phyloP scores from a whole-genome alignment of 2,888 invertebrate genomes.

The Baronia brevicornis region DNA sequence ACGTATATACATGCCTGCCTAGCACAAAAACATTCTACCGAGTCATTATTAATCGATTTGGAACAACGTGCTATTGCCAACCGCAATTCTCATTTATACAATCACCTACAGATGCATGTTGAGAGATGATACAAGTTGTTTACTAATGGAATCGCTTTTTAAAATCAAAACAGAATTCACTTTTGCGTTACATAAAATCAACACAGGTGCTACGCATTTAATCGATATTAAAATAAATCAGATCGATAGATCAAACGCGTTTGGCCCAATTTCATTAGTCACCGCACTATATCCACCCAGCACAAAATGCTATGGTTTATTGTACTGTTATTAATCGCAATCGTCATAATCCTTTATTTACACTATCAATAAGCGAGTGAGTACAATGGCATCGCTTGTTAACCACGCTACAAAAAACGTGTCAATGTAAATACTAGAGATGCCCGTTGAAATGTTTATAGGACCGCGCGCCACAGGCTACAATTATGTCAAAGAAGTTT shows the following conservation, averaged over 20 bases:
- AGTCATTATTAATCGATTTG: slow-evolving; percentile 28
- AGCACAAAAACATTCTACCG: slow-evolving; percentile 27
- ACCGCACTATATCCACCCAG: slow-evolving; percentile 1
- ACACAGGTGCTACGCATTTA: slow-evolving; percentile 13
- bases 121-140: slow-evolving; percentile 1
- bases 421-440: slow-evolving; percentile 57
- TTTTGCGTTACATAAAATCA: slow-evolving; percentile 13
- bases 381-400: slow-evolving; percentile 61
- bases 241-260: slow-evolving; percentile 8
- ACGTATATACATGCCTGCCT: too few species aligned
- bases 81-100: slow-evolving; percentile 17
- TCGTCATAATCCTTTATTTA: slow-evolving; percentile 59
- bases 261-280: slow-evolving; percentile 9
- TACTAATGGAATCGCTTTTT: slow-evolving; percentile 11
- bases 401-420: slow-evolving; percentile 59
- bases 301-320: slow-evolving; percentile 6
- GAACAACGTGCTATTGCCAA: slow-evolving; percentile 19
- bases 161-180: slow-evolving; percentile 12
- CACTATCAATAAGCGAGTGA: slow-evolving; percentile 52
- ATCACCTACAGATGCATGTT: slow-evolving; percentile 3
- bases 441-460: slow-evolving; percentile 36
- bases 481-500: slow-evolving; percentile 25
- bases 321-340: slow-evolving; percentile 44
- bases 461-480: slow-evolving; percentile 37
- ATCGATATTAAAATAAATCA: slow-evolving; percentile 12